Evolutionary conservation across 1,140 invertebrate species (phyloP).

Genomic region (Drosophila virilis): DNA sequence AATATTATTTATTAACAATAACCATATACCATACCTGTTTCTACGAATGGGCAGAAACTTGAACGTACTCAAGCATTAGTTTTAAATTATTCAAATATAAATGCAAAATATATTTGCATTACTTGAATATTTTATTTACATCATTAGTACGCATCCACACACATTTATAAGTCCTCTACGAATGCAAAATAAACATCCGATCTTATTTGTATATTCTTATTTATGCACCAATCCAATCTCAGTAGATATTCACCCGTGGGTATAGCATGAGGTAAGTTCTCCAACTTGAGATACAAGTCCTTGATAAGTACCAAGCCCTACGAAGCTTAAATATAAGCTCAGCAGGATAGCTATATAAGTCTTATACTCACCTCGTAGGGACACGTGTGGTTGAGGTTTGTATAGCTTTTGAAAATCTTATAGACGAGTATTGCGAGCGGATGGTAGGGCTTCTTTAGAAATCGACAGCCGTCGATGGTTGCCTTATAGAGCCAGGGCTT

Average conservation of each 20-base stretch:
- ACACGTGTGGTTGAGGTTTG: slow-evolving; percentile 17
- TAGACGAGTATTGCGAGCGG: slow-evolving; percentile 5
- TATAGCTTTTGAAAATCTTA: background rate
- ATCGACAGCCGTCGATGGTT: slow-evolving; percentile 7
- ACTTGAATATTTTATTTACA: background rate
- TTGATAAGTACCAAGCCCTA: slow-evolving; percentile 4
- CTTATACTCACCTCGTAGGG: slow-evolving; percentile 8
- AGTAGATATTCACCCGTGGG: slow-evolving; percentile 27
- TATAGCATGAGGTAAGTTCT: background rate
- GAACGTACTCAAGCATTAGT: background rate
- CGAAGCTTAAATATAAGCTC: background rate
- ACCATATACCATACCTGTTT: too few relatives aligned
- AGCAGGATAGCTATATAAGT: too few relatives aligned
- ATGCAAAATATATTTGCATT: background rate
- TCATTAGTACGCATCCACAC: background rate
- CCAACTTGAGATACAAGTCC: background rate
- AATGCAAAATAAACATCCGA: slow-evolving; percentile 5
- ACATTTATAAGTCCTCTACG: slow-evolving; percentile 13
- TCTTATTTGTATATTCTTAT: background rate
- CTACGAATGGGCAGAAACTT: too few relatives aligned
- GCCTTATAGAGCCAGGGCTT: slow-evolving; percentile 19
- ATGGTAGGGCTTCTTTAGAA: slow-evolving; percentile 8
- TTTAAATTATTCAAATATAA: background rate
- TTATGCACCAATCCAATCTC: background rate
- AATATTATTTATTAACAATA: too few relatives aligned